Evolutionary conservation across 1,140 invertebrate genomes (phyloP), one percentile per base, ranked within the genome.

Genomic region (Megalopta genalis): DNA sequence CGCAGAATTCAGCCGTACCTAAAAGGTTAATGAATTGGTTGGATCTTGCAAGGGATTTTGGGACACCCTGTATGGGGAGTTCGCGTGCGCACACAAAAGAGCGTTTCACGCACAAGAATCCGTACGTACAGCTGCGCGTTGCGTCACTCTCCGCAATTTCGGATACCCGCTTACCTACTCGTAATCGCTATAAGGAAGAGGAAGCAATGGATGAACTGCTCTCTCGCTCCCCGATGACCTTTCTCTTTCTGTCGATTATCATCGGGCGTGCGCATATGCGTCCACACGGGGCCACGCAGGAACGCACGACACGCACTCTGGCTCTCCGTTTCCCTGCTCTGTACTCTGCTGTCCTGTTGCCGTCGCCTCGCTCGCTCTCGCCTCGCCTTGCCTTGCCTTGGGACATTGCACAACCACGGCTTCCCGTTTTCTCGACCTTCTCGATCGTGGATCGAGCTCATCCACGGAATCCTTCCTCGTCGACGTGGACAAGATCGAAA

Each of bases 161-260:
- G 81, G 69, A 82, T 63, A 54, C 57, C 52, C 72, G 78, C 37
- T 80, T 69, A 66, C 54, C 66, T 77, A 69, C 71, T 81, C 52
- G 49, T 68, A 83, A 78, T 81, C 81, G 60, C 76, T 52, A 68
- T 57, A 32, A 87, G 85, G 73, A 83, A 82, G 66, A 77, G 77
- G 75, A 87, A 84, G 80, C 85, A 42, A 84, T 62, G 80, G 16
- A 46, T 46, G 42, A 14, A 14, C 42, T 46, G 42, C 49, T 52
- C 70, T 12, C 70, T 12, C 32, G 49, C 46, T 66, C 62, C 52
- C 39, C 52, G 72, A 86, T 86, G 85, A 86, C 75, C 82, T 86
- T 74, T 74, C 74, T 73, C 68, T 83, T 83, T 86, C 63, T 71
- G 42, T 72, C 67, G 75, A 85, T 73, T 84, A 81, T 74, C 72